Conservation (phyloP, 2,888 invertebrate genomes). For the Homarus gammarus region DNA sequence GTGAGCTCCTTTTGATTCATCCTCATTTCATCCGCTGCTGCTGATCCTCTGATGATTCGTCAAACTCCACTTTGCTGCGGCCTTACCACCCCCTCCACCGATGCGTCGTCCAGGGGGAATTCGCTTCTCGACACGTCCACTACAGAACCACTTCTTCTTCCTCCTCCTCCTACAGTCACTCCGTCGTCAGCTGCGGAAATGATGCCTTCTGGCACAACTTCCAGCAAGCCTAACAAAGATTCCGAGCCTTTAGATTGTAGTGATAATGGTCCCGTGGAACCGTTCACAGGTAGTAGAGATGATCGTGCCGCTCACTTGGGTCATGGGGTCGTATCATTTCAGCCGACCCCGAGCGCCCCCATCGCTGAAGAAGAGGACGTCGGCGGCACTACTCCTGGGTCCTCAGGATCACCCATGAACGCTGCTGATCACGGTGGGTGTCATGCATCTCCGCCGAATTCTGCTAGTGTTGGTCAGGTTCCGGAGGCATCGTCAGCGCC, state of each 20-base stretch:
- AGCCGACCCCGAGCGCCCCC: constrained; percentile 27
- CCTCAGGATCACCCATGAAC: neutral
- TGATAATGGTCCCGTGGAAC: neutral
- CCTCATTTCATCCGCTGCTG: no score
- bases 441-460: neutral
- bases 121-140: neutral
- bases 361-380: constrained; percentile 49
- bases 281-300: neutral
- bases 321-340: neutral
- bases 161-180: neutral
- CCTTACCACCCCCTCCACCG: neutral
- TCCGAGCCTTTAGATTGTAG: neutral
- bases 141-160: neutral
- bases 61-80: neutral
- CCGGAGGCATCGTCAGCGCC: neutral
- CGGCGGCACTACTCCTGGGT: constrained; percentile 12
- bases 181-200: neutral
- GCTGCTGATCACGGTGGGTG: neutral
- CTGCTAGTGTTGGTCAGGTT: neutral
- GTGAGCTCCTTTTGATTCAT: no score
- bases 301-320: neutral
- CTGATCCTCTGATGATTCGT: neutral
- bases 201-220: neutral
- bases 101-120: neutral
- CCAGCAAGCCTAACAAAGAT: neutral